Percentiles rank a stretch among this genome's conserved stretches.
These are phyloP conservation scores for Ostrea edulis DNA, from an alignment of 1,140 invertebrate genomes.

Conservation along the genomic window DNA sequence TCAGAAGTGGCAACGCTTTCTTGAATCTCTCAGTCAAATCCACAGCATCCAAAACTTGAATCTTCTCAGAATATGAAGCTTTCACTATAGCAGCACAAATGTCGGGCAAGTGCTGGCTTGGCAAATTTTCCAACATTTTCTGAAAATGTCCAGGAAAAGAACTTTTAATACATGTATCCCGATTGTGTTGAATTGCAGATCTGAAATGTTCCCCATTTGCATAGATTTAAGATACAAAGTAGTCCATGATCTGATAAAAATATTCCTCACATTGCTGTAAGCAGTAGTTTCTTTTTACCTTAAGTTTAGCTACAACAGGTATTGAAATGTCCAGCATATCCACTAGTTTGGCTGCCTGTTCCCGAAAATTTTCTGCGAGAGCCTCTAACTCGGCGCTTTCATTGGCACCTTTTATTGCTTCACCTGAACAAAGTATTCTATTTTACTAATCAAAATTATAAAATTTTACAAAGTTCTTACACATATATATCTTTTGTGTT, in stretches of 20 bases:
- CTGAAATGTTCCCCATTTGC: too few species aligned
- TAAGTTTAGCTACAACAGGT: slow-evolving; percentile 80
- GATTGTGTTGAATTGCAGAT: too few species aligned
- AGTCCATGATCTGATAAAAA: too few species aligned
- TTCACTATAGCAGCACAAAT: slow-evolving; percentile 80
- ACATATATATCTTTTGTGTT: background rate
- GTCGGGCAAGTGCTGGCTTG: slow-evolving; percentile 80
- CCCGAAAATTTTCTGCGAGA: slow-evolving; percentile 79
- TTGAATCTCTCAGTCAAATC: slow-evolving; percentile 80
- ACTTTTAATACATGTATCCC: background rate
- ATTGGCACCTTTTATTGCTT: slow-evolving; percentile 42
- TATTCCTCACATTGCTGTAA: too few species aligned
- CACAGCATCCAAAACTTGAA: slow-evolving; percentile 81
- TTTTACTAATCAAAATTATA: background rate
- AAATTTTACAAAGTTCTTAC: background rate
- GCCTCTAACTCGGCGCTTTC: slow-evolving; percentile 74
- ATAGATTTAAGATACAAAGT: too few species aligned
- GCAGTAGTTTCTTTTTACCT: slow-evolving; percentile 66
- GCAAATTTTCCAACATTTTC: slow-evolving; percentile 79
- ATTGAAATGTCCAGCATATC: slow-evolving; percentile 80
- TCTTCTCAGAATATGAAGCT: slow-evolving; percentile 80
- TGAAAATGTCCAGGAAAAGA: slow-evolving; percentile 58
- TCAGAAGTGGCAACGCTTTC: slow-evolving; percentile 80
- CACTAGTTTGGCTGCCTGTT: slow-evolving; percentile 79
- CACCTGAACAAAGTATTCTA: background rate